Evolutionary conservation across 2,113 vertebrate genomes (phyloP).

Genomic region (Eidolon helvum): DNA sequence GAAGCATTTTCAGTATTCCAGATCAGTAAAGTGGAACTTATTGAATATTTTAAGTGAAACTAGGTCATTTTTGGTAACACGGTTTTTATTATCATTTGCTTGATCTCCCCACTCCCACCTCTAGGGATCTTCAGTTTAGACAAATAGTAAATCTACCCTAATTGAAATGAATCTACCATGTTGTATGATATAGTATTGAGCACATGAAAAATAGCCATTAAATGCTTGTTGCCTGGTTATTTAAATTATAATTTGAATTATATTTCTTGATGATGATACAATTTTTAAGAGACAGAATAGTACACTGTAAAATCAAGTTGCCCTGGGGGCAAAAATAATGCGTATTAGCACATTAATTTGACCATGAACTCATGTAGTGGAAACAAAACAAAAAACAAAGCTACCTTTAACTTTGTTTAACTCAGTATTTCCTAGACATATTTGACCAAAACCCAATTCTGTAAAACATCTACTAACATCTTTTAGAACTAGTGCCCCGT

Average conservation of each 20-base stretch:
- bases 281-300: not conserved
- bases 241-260: conserved; percentile 16
- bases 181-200: not conserved
- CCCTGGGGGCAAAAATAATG: not conserved
- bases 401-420: not conserved
- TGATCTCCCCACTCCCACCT: not conserved
- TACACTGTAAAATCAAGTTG: not conserved
- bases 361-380: not conserved
- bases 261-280: not conserved
- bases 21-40: conserved; percentile 4
- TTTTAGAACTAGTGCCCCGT: not conserved
- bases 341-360: not conserved
- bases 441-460: not conserved
- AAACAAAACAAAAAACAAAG: not conserved
- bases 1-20: not conserved
- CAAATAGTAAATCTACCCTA: not conserved
- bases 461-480: not conserved
- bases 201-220: not conserved
- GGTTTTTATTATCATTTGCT: not conserved
- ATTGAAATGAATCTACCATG: not conserved
- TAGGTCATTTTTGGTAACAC: not conserved
- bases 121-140: not conserved
- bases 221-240: not conserved
- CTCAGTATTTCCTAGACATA: not conserved
- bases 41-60: conserved; percentile 36